Evolutionary conservation across 53 echinoderm and acorn worm genomes (phyloP).

Genomic region (Echinometra lucunter): DNA sequence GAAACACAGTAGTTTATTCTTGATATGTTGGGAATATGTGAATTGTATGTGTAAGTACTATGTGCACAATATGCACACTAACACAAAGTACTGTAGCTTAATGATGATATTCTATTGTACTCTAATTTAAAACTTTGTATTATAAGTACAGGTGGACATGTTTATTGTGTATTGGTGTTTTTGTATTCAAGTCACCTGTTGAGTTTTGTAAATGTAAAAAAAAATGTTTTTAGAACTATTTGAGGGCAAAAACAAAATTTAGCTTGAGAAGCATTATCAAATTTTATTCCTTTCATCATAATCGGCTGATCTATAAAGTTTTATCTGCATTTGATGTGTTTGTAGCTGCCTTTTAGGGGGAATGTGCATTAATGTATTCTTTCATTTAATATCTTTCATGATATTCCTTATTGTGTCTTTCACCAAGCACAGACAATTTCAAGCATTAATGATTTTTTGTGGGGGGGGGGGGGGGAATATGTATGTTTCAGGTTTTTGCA

Average conservation of each 20-base stretch:
- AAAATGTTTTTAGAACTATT: not conserved
- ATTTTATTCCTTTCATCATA: not conserved
- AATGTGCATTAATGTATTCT: conserved; percentile 41
- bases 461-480: not conserved
- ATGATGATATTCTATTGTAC: not conserved
- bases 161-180: not conserved
- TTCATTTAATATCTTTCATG: not conserved
- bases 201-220: no score
- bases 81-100: not conserved
- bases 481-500: not conserved
- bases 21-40: not conserved
- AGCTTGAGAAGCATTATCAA: not conserved
- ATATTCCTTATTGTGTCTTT: not conserved
- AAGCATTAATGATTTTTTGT: not conserved
- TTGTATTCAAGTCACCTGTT: not conserved
- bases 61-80: not conserved
- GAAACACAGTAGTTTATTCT: not conserved
- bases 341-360: not conserved
- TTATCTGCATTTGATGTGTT: not conserved
- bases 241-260: not conserved
- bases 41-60: not conserved
- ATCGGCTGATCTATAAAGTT: not conserved
- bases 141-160: not conserved
- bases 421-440: not conserved
- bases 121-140: not conserved